Evolutionary conservation across 2,888 invertebrate species (phyloP).

Genomic region (Melipona bicolor): DNA sequence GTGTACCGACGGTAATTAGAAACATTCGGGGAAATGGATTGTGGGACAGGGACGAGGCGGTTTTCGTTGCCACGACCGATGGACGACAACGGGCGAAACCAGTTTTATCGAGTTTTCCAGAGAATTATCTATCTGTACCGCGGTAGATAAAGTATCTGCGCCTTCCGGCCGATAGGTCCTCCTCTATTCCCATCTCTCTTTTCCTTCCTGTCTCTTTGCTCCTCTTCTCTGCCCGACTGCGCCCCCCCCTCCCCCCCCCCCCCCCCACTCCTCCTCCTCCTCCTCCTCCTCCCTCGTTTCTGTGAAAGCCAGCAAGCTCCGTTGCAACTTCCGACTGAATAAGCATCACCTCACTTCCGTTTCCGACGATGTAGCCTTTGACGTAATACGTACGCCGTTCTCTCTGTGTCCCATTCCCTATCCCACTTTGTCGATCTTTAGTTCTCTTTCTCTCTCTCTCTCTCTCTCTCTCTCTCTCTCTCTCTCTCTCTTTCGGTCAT

Average conservation of each 20-base stretch:
- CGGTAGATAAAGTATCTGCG: slow-evolving; percentile 79
- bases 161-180: slow-evolving; percentile 80
- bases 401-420: slow-evolving; percentile 8
- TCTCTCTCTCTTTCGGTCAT: background rate
- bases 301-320: slow-evolving; percentile 75
- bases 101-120: slow-evolving; percentile 68
- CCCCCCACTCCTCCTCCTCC: slow-evolving; percentile 26
- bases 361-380: slow-evolving; percentile 80
- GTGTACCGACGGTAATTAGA: slow-evolving; percentile 50
- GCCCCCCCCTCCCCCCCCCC: slow-evolving; percentile 1
- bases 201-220: slow-evolving; percentile 56
- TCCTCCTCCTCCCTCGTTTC: slow-evolving; percentile 40
- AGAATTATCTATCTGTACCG: slow-evolving; percentile 72
- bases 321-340: slow-evolving; percentile 80
- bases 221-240: slow-evolving; percentile 33
- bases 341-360: slow-evolving; percentile 81
- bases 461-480: background rate
- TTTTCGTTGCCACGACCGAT: slow-evolving; percentile 37
- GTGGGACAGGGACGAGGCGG: slow-evolving; percentile 1
- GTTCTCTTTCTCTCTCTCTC: slow-evolving; percentile 1
- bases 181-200: slow-evolving; percentile 36
- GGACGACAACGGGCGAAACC: slow-evolving; percentile 44
- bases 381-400: slow-evolving; percentile 73
- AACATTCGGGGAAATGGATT: slow-evolving; percentile 41
- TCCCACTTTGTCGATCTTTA: slow-evolving; percentile 13